These are phyloP conservation scores for Aphelenchoides avenae DNA, from an alignment of 1,140 invertebrate genomes.

Conservation along the genomic window DNA sequence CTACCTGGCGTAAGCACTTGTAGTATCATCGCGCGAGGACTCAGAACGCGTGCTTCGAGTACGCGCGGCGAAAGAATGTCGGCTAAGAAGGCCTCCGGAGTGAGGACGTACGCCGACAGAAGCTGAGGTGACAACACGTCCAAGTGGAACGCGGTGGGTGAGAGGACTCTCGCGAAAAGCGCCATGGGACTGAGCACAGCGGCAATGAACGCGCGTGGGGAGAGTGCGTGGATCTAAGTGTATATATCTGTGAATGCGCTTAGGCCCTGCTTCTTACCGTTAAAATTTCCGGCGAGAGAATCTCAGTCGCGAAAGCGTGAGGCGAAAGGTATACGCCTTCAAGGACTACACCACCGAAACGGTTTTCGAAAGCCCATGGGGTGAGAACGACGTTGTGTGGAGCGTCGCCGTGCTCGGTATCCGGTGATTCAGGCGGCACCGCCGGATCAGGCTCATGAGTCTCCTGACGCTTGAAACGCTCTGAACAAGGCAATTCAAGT, in stretches of 20 bases:
- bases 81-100: constrained; percentile 4
- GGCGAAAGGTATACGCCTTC: too few relatives aligned
- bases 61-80: neutral
- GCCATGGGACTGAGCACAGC: neutral
- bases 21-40: neutral
- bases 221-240: constrained; percentile 2
- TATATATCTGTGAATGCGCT: neutral
- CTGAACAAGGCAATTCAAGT: too few relatives aligned
- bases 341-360: too few relatives aligned
- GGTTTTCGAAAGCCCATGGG: too few relatives aligned
- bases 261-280: too few relatives aligned
- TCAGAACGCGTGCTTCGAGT: neutral
- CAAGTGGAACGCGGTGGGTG: neutral
- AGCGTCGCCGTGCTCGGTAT: too few relatives aligned
- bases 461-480: too few relatives aligned
- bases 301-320: too few relatives aligned
- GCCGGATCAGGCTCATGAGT: too few relatives aligned
- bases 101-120: constrained; percentile 6
- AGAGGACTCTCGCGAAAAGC: constrained; percentile 1
- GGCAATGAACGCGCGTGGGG: constrained; percentile 2
- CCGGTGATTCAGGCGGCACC: too few relatives aligned
- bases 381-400: too few relatives aligned
- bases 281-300: too few relatives aligned
- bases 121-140: constrained; percentile 2
- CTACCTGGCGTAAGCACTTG: constrained; percentile 3